Evolutionary conservation across 2,888 invertebrate species (phyloP).

Genomic region (Yponomeuta evonymella): DNA sequence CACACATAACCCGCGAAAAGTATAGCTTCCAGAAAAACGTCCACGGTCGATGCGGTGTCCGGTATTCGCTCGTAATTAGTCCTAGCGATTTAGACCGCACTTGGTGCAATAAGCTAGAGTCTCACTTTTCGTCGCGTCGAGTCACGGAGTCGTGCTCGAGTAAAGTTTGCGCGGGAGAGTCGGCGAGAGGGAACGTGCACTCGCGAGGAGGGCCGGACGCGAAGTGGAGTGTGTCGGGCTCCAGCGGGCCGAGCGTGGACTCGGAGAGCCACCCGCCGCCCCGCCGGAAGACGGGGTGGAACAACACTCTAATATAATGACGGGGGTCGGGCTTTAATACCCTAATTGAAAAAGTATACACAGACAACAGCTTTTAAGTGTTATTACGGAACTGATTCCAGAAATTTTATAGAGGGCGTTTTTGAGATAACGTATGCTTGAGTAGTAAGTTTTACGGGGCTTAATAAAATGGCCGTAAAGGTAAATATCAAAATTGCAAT

Average conservation of each 20-base stretch:
- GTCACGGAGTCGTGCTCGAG: conserved; percentile 42
- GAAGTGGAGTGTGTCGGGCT: conserved; percentile 25
- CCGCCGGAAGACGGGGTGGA: conserved; percentile 58
- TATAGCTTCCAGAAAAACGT: conserved; percentile 8
- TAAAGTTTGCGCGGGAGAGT: conserved; percentile 56
- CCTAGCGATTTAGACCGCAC: neutral
- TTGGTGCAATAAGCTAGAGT: neutral
- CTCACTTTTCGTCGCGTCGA: conserved; percentile 5
- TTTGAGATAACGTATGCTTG: neutral
- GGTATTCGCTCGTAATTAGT: neutral
- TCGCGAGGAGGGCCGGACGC: conserved; percentile 33
- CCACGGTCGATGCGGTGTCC: neutral
- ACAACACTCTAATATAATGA: conserved; percentile 76
- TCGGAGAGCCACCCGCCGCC: conserved; percentile 29
- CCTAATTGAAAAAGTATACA: conserved; percentile 75
- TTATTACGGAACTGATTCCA: conserved; percentile 42
- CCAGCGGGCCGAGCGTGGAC: conserved; percentile 22
- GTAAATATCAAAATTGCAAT: neutral
- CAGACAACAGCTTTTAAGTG: conserved; percentile 64
- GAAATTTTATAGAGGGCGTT: conserved; percentile 13
- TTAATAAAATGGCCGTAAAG: neutral
- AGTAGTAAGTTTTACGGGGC: neutral
- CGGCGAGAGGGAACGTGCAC: conserved; percentile 34
- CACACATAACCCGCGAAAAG: conserved; percentile 7
- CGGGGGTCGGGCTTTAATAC: conserved; percentile 73